A percentile compares a stretch with the other conserved stretches of the same genome.
Conservation (phyloP, 1,140 invertebrate genomes). For the Gryllus bimaculatus region DNA sequence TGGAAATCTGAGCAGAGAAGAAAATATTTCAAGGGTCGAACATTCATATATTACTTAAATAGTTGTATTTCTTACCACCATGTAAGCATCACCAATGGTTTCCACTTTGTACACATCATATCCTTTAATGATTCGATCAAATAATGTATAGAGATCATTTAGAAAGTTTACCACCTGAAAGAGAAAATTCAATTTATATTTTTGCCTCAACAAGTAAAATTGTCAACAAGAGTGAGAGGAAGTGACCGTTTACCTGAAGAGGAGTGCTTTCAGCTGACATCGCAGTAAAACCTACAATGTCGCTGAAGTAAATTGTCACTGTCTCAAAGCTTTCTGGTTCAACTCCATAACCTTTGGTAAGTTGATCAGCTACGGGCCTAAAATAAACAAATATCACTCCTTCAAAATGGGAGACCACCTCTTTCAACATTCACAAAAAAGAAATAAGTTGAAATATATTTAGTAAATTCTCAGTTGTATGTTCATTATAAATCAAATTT, state of each 20-base stretch:
- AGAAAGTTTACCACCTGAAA: slow-evolving; percentile 84
- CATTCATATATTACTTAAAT: too few relatives aligned
- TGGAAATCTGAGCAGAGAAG: too few relatives aligned
- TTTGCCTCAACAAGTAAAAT: neutral
- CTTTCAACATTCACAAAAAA: too few relatives aligned
- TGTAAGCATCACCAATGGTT: slow-evolving; percentile 87
- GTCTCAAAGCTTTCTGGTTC: slow-evolving; percentile 90
- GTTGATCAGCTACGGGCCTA: slow-evolving; percentile 69
- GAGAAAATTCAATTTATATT: slow-evolving; percentile 18
- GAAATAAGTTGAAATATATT: too few relatives aligned
- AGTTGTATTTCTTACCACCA: slow-evolving; percentile 60
- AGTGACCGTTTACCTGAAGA: slow-evolving; percentile 49
- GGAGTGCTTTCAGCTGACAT: slow-evolving; percentile 93
- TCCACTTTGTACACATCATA: slow-evolving; percentile 97
- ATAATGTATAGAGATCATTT: slow-evolving; percentile 90
- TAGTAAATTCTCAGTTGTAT: too few relatives aligned
- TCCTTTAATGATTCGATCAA: slow-evolving; percentile 86
- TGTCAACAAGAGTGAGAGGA: neutral
- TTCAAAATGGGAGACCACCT: too few relatives aligned
- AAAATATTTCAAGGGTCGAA: too few relatives aligned
- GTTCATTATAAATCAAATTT: too few relatives aligned
- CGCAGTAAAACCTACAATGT: slow-evolving; percentile 95
- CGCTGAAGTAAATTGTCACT: slow-evolving; percentile 95
- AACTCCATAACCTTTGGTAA: slow-evolving; percentile 81
- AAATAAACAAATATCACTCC: slow-evolving; percentile 27